Evolutionary conservation across 2,797 vertebrate genomes (phyloP).

Genomic region (Notoglanidium macrostoma): DNA sequence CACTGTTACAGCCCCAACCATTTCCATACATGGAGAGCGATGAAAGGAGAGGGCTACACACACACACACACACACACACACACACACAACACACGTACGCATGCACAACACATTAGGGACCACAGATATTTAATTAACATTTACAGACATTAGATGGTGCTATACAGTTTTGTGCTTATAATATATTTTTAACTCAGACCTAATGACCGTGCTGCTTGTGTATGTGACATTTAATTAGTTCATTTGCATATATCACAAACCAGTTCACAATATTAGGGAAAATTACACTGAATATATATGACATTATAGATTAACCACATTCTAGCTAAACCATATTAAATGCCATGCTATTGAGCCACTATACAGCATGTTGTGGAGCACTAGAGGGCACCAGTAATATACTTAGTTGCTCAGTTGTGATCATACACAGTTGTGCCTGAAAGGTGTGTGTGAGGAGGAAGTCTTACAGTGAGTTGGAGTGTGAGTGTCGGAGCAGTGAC

Average conservation of each 20-base stretch:
- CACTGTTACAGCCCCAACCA: constrained; percentile 53
- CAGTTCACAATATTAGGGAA: background rate
- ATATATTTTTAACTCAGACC: background rate
- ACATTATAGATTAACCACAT: background rate
- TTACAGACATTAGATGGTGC: background rate
- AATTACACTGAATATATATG: background rate
- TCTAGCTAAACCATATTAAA: background rate
- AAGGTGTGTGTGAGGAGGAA: background rate
- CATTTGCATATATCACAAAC: background rate
- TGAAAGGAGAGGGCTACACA: constrained; percentile 55
- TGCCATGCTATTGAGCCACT: background rate
- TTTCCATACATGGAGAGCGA: constrained; percentile 49
- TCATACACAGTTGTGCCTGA: background rate
- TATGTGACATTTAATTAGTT: background rate
- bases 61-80: constrained; percentile 35
- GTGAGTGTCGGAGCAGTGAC: constrained; percentile 76
- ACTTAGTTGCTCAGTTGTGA: background rate
- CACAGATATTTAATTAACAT: background rate
- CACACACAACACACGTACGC: constrained; percentile 10
- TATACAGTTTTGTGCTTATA: background rate
- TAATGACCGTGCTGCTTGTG: background rate
- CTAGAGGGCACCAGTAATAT: background rate
- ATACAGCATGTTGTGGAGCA: background rate
- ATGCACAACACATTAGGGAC: background rate
- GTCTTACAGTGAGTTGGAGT: constrained; percentile 85